A percentile compares a stretch with the other conserved stretches of the same genome.
Evolutionary conservation across 2,888 invertebrate genomes (phyloP).

Genomic region (Heliconius ismenius): DNA sequence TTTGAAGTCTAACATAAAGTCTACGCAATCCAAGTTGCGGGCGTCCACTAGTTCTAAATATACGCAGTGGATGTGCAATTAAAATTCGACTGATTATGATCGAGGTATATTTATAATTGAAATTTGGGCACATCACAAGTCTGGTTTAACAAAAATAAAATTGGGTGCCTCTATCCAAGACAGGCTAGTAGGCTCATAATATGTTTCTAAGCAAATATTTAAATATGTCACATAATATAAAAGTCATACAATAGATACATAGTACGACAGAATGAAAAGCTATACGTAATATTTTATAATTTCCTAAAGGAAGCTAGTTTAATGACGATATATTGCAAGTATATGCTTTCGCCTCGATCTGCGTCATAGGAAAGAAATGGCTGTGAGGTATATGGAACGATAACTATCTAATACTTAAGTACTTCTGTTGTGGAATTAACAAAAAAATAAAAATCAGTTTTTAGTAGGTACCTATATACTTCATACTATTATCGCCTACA

Average conservation of each 20-base stretch:
- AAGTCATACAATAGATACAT: no score
- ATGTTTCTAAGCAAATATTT: neutral
- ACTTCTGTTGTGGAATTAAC: neutral
- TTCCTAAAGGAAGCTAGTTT: conserved; percentile 6
- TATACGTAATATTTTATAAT: neutral
- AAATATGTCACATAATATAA: neutral
- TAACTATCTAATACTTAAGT: neutral
- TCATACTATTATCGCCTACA: neutral
- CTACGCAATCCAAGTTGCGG: no score
- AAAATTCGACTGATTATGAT: neutral
- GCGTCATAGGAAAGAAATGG: conserved; percentile 2
- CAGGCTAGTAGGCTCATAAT: neutral
- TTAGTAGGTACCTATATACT: no score
- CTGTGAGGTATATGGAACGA: neutral
- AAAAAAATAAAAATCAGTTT: neutral
- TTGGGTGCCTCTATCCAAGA: neutral
- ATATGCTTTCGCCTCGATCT: neutral
- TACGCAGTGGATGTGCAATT: no score
- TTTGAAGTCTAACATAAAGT: no score
- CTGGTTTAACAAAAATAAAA: neutral
- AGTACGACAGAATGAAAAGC: neutral
- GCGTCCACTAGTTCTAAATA: no score
- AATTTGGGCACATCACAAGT: neutral
- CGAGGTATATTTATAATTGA: neutral
- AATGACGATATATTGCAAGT: neutral